Percentiles rank a stretch among this genome's conserved stretches.
Evolutionary conservation across 2,797 vertebrate species (phyloP).

Genomic region (Ptychobarbus kaznakovi): DNA sequence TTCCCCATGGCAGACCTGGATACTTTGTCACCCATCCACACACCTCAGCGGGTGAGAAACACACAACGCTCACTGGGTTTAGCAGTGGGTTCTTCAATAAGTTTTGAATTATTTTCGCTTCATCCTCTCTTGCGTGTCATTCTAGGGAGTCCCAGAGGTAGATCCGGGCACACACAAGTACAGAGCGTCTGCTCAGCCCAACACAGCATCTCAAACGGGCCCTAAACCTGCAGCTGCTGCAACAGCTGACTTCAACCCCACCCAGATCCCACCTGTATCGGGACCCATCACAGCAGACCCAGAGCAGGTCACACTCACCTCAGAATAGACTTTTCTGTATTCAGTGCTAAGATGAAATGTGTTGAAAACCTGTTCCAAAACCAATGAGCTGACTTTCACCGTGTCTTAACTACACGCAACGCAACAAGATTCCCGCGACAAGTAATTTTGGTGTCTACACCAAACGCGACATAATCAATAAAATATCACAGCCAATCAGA

Average conservation of each 20-base stretch:
- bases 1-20: slow-evolving; percentile 98
- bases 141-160: slow-evolving; percentile 91
- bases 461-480: no score
- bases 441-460: no score
- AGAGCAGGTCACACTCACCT: slow-evolving; percentile 85
- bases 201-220: slow-evolving; percentile 66
- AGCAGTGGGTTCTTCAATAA: not conserved
- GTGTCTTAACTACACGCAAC: no score
- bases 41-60: slow-evolving; percentile 91
- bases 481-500: not conserved
- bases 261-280: slow-evolving; percentile 76
- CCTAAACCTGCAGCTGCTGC: slow-evolving; percentile 67
- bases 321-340: not conserved
- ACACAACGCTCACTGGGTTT: not conserved
- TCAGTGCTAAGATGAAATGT: not conserved
- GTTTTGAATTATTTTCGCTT: not conserved
- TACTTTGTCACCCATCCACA: slow-evolving; percentile 96
- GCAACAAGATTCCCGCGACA: no score
- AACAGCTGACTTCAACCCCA: slow-evolving; percentile 68
- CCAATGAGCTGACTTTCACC: not conserved
- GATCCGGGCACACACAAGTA: slow-evolving; percentile 92
- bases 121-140: not conserved
- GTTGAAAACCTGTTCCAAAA: not conserved
- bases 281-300: slow-evolving; percentile 89
- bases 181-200: slow-evolving; percentile 77